Base-by-base conservation (phyloP, 2,797 vertebrate species). In the Cichlasoma orientale region DNA sequence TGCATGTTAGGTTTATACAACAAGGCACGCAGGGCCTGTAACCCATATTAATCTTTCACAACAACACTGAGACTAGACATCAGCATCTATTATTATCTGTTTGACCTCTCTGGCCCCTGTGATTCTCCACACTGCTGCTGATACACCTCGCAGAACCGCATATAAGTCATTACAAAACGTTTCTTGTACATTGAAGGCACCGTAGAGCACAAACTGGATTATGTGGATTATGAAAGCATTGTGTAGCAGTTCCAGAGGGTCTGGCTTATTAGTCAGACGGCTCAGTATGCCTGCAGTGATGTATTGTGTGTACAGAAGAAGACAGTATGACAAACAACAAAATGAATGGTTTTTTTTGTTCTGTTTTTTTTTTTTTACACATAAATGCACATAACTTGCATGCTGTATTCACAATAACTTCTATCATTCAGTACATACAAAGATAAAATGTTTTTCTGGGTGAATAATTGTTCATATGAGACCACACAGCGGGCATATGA, bases 31-130 rank as follows among this genome's bases (percentile, higher is more conserved):
- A 50, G 27, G 76, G 70, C 82, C 77, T 80, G 72, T 88, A 89
- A 80, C 75, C 70, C 69, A 80, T 41, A 90, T 90, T 74, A 89
- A 92, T 87, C 70, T 88, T 91, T 86, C 44, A 89, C 81, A 80
- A 33, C 77, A 84, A 72, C 82, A 86, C 75, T 38, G 56, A 88
- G 63, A 80, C 80, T 74, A 89, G 81, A 89, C 88, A 83, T 88
- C 84, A 80, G 33, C 38, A 71, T 86, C 77, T 91, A 88, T 91
- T 91, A 85, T 87, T 88, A 84, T 82, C 80, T 66, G 70, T 85
- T 88, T 90, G 80, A 92, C 87, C 85, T 79, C 80, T 77, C 10
- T 70, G 56, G 61, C 70, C 79, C 75, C 31, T 63, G 23, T 72
- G 55, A 63, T 29, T 52, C 47, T 13, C n/a, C 79, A 53, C 74